Conservation (phyloP, 2,797 vertebrate species). For the Mus spretus region DNA sequence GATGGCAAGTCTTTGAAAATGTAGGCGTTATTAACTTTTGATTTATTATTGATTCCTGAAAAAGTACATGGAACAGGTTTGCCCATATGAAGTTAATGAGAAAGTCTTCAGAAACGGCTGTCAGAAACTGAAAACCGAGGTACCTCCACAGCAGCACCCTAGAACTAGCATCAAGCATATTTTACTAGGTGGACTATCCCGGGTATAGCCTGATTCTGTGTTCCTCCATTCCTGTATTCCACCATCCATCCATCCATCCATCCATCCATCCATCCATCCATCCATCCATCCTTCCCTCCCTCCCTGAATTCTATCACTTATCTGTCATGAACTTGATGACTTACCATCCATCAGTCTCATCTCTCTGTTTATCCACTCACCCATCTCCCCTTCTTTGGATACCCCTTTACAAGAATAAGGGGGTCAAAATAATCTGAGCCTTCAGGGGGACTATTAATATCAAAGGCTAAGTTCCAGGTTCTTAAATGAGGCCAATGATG, state of each 20-base stretch:
- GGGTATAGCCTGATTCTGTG: neutral
- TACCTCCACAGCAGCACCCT: rapidly evolving
- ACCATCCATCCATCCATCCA: neutral
- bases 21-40: neutral
- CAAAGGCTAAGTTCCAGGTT: neutral
- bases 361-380: neutral
- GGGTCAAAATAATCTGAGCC: neutral
- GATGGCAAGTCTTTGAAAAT: neutral
- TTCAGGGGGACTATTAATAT: neutral
- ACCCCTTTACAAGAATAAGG: neutral
- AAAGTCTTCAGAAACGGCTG: neutral
- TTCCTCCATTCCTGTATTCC: neutral
- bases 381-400: neutral
- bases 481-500: constrained; percentile 24
- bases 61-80: neutral
- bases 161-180: neutral
- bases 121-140: constrained; percentile 3
- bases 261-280: too few species aligned
- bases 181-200: neutral
- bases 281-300: neutral
- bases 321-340: neutral
- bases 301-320: neutral
- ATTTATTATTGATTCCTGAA: neutral
- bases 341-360: neutral
- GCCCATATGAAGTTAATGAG: neutral